Percentiles rank a stretch among this genome's conserved stretches.
Conservation (phyloP, 1,140 invertebrate genomes). For the Heliconius hermathena region DNA sequence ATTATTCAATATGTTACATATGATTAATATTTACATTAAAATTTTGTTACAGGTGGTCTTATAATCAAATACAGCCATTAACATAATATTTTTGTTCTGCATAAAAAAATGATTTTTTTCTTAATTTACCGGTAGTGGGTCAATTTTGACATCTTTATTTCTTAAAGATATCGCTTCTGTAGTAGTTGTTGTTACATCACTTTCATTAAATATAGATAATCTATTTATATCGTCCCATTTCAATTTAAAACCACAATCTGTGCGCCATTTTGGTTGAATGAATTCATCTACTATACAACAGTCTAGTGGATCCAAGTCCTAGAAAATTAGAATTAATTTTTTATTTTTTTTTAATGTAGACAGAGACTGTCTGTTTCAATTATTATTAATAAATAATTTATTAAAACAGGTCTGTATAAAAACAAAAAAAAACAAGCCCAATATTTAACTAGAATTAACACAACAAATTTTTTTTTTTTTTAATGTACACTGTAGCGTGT, state of each 20-base stretch:
- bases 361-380: no score
- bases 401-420: no score
- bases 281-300: slow-evolving; percentile 65
- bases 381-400: no score
- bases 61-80: no score
- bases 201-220: slow-evolving; percentile 45
- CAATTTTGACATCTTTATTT: slow-evolving; percentile 51
- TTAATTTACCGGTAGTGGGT: slow-evolving; percentile 59
- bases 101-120: not conserved
- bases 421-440: no score
- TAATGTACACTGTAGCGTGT: no score
- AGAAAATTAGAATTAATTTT: slow-evolving; percentile 16
- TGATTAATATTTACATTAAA: no score
- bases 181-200: slow-evolving; percentile 35
- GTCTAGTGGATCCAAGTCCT: slow-evolving; percentile 57
- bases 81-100: no score
- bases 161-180: slow-evolving; percentile 34
- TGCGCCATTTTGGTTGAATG: slow-evolving; percentile 51
- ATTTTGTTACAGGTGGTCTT: no score
- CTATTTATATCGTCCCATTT: slow-evolving; percentile 51
- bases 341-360: not conserved
- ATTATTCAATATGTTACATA: no score
- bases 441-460: no score
- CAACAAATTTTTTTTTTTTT: no score
- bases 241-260: slow-evolving; percentile 58